A percentile compares a stretch with the other conserved stretches of the same genome.
phyloP scores from a whole-genome alignment of 64 coral and sea anemone species.

The Stichodactyla helianthus region DNA sequence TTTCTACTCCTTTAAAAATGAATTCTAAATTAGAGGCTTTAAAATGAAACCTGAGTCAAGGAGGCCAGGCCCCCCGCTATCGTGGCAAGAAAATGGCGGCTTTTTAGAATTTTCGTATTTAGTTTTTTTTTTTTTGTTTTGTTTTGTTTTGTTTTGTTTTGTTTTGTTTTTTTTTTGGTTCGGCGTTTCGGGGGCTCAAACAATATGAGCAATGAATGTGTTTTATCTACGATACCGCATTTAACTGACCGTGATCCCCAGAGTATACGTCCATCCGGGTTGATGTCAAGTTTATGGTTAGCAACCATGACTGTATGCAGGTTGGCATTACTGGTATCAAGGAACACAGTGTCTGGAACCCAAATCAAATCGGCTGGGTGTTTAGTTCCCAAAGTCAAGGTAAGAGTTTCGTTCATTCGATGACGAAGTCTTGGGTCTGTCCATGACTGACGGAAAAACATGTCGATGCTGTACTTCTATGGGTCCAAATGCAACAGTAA shows the following conservation, averaged over 20 bases:
- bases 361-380: constrained; percentile 74
- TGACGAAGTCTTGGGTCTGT: constrained; percentile 41
- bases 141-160: no score
- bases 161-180: no score
- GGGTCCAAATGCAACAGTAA: neutral
- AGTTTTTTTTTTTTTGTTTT: no score
- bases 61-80: no score
- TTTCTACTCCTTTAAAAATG: no score
- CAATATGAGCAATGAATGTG: no score
- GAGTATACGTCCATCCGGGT: constrained; percentile 40
- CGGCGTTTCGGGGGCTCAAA: no score
- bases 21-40: no score
- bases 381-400: constrained; percentile 58
- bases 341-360: constrained; percentile 72
- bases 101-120: no score
- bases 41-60: no score
- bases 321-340: constrained; percentile 40
- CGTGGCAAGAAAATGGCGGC: no score
- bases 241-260: constrained; percentile 60
- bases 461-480: constrained; percentile 65
- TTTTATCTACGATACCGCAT: no score
- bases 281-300: constrained; percentile 72
- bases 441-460: constrained; percentile 86
- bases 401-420: constrained; percentile 48
- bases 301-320: constrained; percentile 48